These are phyloP conservation scores for Keiferia lycopersicella DNA, from an alignment of 2,888 invertebrate species.

Conservation along the genomic window DNA sequence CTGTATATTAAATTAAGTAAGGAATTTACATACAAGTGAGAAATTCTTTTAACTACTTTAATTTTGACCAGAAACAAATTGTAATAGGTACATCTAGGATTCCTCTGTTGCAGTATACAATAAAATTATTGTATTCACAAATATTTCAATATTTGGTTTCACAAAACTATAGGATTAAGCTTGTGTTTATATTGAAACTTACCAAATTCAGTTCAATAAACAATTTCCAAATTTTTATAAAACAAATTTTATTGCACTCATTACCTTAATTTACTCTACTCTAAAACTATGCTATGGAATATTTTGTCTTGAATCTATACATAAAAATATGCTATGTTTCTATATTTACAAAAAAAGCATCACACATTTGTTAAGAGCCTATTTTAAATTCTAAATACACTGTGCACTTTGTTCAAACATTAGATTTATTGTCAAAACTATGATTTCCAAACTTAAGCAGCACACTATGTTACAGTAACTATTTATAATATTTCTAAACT, in stretches of 20 bases:
- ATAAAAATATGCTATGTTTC: neutral
- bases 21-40: neutral
- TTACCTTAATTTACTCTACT: constrained; percentile 5
- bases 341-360: neutral
- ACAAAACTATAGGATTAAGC: neutral
- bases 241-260: constrained; percentile 25
- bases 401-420: constrained; percentile 12
- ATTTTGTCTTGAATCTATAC: constrained; percentile 1
- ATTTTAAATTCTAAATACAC: neutral
- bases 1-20: constrained; percentile 9
- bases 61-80: no score
- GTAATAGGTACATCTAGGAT: no score
- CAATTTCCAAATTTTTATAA: constrained; percentile 10
- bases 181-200: neutral
- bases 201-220: neutral
- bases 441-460: neutral
- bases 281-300: constrained; percentile 14
- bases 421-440: constrained; percentile 21
- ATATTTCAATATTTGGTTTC: neutral
- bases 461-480: neutral
- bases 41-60: no score
- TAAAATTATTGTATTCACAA: neutral
- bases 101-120: neutral
- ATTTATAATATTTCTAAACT: neutral
- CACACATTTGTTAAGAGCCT: neutral